Evolutionary conservation across 2,888 invertebrate genomes (phyloP).

Genomic region (Cenopis cana): DNA sequence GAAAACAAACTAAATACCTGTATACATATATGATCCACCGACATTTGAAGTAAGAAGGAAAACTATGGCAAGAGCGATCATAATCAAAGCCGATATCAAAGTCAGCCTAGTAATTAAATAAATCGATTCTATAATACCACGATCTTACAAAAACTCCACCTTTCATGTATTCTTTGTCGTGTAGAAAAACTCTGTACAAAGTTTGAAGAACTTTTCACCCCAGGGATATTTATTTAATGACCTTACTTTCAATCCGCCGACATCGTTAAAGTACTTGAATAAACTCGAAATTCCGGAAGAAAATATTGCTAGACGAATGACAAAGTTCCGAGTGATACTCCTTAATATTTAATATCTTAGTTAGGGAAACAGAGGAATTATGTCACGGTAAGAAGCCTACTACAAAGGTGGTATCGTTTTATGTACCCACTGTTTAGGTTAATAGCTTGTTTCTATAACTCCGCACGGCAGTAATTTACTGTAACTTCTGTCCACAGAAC

Average conservation of each 20-base stretch:
- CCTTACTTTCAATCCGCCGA: constrained; percentile 53
- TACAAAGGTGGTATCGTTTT: constrained; percentile 4
- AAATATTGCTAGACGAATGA: constrained; percentile 44
- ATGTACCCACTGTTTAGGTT: neutral
- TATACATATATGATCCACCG: neutral
- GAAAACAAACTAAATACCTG: too few species aligned
- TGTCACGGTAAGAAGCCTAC: constrained; percentile 17
- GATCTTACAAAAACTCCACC: constrained; percentile 51
- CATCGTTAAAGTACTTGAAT: constrained; percentile 49
- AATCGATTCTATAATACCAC: constrained; percentile 50
- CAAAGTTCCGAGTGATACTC: constrained; percentile 29
- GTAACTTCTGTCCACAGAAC: neutral
- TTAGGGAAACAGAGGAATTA: constrained; percentile 17
- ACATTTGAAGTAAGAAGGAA: neutral
- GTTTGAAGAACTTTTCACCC: constrained; percentile 57
- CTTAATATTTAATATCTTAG: constrained; percentile 35
- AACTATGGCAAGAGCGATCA: neutral
- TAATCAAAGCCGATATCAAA: neutral
- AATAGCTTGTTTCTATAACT: constrained; percentile 21
- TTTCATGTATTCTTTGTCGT: constrained; percentile 58
- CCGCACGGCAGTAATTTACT: constrained; percentile 1
- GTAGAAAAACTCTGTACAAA: constrained; percentile 54
- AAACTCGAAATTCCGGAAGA: constrained; percentile 46
- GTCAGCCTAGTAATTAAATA: constrained; percentile 17
- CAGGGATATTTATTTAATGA: constrained; percentile 67